A percentile compares a stretch with the other conserved stretches of the same genome.
Evolutionary conservation across 2,797 vertebrate genomes (phyloP).

Genomic region (Sebastolobus alascanus): DNA sequence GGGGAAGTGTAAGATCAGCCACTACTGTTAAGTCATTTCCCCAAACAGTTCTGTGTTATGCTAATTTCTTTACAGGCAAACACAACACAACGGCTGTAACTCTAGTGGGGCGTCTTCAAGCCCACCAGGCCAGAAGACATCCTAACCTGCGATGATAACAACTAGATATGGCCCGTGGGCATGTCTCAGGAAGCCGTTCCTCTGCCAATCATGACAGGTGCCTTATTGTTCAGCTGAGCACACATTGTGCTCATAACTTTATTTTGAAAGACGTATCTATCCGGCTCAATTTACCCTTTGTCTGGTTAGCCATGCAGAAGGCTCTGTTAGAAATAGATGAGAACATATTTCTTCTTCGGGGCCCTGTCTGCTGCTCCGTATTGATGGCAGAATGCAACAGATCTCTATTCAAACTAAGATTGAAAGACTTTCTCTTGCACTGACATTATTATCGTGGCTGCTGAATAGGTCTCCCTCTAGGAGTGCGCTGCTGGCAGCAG

Average conservation of each 20-base stretch:
- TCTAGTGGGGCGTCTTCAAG: slow-evolving; percentile 62
- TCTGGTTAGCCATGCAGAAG: slow-evolving; percentile 71
- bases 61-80: slow-evolving; percentile 48
- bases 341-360: slow-evolving; percentile 57
- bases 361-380: slow-evolving; percentile 11
- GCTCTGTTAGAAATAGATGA: slow-evolving; percentile 56
- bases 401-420: slow-evolving; percentile 50
- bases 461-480: slow-evolving; percentile 37
- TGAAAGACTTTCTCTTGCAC: slow-evolving; percentile 45
- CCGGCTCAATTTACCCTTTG: slow-evolving; percentile 75
- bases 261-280: slow-evolving; percentile 79
- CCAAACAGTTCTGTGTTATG: slow-evolving; percentile 22
- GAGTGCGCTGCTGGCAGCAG: slow-evolving; percentile 17
- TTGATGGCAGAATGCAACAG: slow-evolving; percentile 51
- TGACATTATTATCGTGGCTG: slow-evolving; percentile 54
- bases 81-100: slow-evolving; percentile 62
- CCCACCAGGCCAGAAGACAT: slow-evolving; percentile 61
- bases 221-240: slow-evolving; percentile 76
- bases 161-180: slow-evolving; percentile 68
- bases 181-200: slow-evolving; percentile 71
- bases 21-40: slow-evolving; percentile 42
- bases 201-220: slow-evolving; percentile 76
- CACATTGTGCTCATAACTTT: slow-evolving; percentile 75
- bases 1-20: slow-evolving; percentile 14
- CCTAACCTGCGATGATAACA: slow-evolving; percentile 74